phyloP scores from a whole-genome alignment of 2,113 vertebrate genomes.

The Athene noctua region DNA sequence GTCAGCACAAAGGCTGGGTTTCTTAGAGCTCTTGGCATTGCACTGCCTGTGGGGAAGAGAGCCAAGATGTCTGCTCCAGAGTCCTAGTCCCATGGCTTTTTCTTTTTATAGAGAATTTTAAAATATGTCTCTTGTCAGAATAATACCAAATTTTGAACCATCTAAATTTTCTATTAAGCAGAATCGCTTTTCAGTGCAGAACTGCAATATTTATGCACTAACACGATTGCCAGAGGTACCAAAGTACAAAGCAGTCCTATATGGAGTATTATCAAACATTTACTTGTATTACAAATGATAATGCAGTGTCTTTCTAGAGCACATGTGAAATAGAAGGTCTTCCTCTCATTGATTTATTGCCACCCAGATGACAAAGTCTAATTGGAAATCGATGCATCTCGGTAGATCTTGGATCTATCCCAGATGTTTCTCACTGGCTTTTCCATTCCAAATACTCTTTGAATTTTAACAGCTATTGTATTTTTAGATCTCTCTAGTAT shows the following conservation, averaged over 20 bases:
- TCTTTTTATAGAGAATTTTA: conserved; percentile 30
- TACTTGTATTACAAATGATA: background rate
- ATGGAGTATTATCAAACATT: background rate
- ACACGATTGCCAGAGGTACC: background rate
- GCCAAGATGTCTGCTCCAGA: conserved; percentile 7
- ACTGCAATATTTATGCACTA: background rate
- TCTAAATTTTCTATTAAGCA: background rate
- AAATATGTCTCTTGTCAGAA: background rate
- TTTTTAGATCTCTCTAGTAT: conserved; percentile 2
- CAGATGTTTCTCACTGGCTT: background rate
- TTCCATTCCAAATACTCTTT: background rate
- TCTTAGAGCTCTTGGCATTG: conserved; percentile 31
- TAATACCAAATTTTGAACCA: background rate
- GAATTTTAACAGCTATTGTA: background rate
- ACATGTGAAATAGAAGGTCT: background rate
- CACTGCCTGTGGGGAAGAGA: background rate
- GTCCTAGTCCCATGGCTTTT: background rate
- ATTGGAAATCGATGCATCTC: background rate
- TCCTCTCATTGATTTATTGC: background rate
- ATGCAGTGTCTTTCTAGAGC: background rate
- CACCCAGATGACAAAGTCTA: background rate
- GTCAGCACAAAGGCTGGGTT: conserved; percentile 1
- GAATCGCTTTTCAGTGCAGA: background rate
- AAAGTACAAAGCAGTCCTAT: background rate
- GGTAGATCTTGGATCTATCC: background rate